phyloP scores from a whole-genome alignment of 2,113 vertebrate species.

The Prolemur simus region DNA sequence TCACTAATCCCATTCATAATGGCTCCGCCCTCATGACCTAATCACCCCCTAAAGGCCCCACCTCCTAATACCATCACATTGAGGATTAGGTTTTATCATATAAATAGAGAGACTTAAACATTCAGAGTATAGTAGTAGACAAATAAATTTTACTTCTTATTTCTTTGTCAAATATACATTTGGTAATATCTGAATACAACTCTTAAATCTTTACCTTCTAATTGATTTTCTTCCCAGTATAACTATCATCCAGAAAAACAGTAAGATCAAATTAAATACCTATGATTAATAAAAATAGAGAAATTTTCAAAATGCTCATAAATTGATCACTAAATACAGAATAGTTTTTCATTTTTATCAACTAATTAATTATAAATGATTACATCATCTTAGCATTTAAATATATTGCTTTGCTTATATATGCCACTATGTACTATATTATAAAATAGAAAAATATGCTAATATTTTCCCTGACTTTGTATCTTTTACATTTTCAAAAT shows the following conservation, averaged over 20 bases:
- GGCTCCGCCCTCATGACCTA: accelerated
- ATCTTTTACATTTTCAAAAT: background rate
- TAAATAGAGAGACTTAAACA: background rate
- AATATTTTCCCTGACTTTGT: background rate
- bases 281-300: background rate
- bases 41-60: background rate
- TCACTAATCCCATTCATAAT: background rate
- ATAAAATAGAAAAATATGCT: background rate
- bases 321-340: background rate
- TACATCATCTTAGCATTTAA: background rate
- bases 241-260: background rate
- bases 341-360: background rate
- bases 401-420: background rate
- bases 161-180: background rate
- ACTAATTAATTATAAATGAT: background rate
- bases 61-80: background rate
- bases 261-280: background rate
- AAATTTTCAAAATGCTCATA: background rate
- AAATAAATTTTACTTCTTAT: background rate
- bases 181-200: background rate
- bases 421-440: background rate
- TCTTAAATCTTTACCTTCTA: background rate
- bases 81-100: background rate
- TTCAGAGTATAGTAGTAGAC: background rate
- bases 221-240: background rate